Evolutionary conservation across 2,888 invertebrate genomes (phyloP).

Genomic region (Amblyjoppa fuscipennis): DNA sequence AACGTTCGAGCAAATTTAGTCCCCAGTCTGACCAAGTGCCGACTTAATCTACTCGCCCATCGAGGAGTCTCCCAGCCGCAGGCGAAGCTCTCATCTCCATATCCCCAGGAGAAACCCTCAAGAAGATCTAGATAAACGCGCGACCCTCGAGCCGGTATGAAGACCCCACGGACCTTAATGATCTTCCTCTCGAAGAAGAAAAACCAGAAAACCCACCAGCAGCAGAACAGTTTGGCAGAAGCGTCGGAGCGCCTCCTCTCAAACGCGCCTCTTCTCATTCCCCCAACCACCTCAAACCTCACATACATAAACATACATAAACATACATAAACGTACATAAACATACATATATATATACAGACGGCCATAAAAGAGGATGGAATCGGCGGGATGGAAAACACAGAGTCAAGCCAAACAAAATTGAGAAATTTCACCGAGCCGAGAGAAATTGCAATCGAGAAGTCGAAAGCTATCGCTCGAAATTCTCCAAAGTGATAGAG

Average conservation of each 20-base stretch:
- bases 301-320: constrained; percentile 1
- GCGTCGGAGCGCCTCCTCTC: neutral
- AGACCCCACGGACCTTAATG: constrained; percentile 55
- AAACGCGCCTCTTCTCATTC: neutral
- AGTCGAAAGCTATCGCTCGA: constrained; percentile 40
- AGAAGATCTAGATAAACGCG: constrained; percentile 59
- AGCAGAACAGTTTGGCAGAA: constrained; percentile 14
- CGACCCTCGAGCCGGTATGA: constrained; percentile 40
- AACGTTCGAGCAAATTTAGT: constrained; percentile 5
- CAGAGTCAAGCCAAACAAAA: constrained; percentile 29
- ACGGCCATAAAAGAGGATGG: neutral
- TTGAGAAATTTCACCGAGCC: constrained; percentile 33
- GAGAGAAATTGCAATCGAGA: constrained; percentile 57
- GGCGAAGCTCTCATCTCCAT: constrained; percentile 12
- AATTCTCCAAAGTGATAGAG: constrained; percentile 16
- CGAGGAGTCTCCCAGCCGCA: constrained; percentile 24
- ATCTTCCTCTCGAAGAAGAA: constrained; percentile 27
- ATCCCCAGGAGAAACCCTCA: constrained; percentile 26
- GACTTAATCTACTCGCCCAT: constrained; percentile 51
- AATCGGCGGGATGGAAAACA: constrained; percentile 5
- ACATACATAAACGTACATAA: constrained; percentile 2
- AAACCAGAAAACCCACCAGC: neutral
- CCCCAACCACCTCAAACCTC: neutral
- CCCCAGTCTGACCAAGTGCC: constrained; percentile 22
- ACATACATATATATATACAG: too few relatives aligned